phyloP scores from a whole-genome alignment of 2,113 vertebrate genomes.

The Hippocampus abdominalis region DNA sequence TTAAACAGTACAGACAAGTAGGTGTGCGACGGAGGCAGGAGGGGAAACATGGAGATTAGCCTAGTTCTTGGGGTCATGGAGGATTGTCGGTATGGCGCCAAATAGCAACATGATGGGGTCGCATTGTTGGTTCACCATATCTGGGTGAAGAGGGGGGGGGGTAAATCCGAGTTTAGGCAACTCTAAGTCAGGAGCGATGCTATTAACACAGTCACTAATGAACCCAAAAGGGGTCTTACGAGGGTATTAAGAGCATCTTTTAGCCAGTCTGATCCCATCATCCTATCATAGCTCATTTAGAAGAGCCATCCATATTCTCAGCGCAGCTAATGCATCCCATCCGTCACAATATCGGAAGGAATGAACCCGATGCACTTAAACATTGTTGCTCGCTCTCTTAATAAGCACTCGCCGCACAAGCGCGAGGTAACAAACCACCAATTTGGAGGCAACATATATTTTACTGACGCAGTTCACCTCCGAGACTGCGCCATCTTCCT shows the following conservation, averaged over 20 bases:
- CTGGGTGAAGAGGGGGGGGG: slow-evolving; percentile 22
- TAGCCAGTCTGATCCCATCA: slow-evolving; percentile 50
- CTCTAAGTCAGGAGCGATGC: slow-evolving; percentile 23
- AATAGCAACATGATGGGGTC: slow-evolving; percentile 23
- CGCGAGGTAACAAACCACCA: slow-evolving; percentile 17
- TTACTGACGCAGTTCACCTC: slow-evolving; percentile 14
- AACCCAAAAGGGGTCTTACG: slow-evolving; percentile 34
- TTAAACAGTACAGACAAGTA: slow-evolving; percentile 21
- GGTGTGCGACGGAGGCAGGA: slow-evolving; percentile 32
- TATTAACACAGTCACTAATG: slow-evolving; percentile 51
- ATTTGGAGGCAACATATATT: slow-evolving; percentile 10
- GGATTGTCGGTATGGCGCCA: slow-evolving; percentile 43
- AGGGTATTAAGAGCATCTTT: slow-evolving; percentile 52
- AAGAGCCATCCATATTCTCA: slow-evolving; percentile 37
- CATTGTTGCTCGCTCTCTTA: not conserved
- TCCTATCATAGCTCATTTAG: slow-evolving; percentile 49
- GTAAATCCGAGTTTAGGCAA: slow-evolving; percentile 18
- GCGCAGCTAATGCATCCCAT: not conserved
- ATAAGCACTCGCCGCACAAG: not conserved
- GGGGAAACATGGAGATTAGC: slow-evolving; percentile 43
- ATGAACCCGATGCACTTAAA: not conserved
- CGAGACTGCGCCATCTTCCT: slow-evolving; percentile 2
- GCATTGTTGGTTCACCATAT: slow-evolving; percentile 22
- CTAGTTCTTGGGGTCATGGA: slow-evolving; percentile 36
- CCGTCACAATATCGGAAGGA: not conserved